These are phyloP conservation scores for Caradrina clavipalpis DNA, from an alignment of 2,888 invertebrate species.

Conservation along the genomic window DNA sequence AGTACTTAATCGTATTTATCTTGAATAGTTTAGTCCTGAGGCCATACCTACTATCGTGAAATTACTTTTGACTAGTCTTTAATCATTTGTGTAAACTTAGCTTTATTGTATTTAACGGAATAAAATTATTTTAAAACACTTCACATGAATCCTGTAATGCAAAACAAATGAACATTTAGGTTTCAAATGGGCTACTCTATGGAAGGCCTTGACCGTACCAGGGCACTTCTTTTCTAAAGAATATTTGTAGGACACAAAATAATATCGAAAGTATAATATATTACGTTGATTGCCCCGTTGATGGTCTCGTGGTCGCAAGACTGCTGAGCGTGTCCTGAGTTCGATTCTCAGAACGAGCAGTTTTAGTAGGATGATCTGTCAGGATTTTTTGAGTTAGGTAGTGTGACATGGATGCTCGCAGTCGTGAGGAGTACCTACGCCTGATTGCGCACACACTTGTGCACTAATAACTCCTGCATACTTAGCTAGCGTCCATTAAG, in stretches of 20 bases:
- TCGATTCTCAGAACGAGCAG: not conserved
- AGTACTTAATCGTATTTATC: constrained; percentile 57
- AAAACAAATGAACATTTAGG: not conserved
- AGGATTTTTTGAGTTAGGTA: too few relatives aligned
- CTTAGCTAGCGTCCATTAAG: too few relatives aligned
- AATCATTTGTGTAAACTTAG: constrained; percentile 44
- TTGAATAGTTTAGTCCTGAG: constrained; percentile 70
- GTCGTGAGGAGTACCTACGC: too few relatives aligned
- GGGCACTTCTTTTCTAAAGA: not conserved
- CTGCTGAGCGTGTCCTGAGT: not conserved
- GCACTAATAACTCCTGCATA: too few relatives aligned
- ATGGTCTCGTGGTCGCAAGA: not conserved
- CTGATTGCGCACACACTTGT: too few relatives aligned
- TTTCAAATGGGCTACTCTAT: not conserved
- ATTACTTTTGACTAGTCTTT: constrained; percentile 77
- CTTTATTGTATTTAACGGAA: constrained; percentile 30
- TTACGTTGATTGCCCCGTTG: not conserved
- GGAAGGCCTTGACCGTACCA: not conserved
- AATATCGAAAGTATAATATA: not conserved
- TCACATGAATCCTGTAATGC: constrained; percentile 12
- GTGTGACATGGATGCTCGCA: too few relatives aligned
- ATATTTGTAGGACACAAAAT: too few relatives aligned
- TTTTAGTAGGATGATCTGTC: not conserved
- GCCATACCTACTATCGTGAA: constrained; percentile 82
- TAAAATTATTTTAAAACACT: constrained; percentile 3